Evolutionary conservation across 2,113 vertebrate species (phyloP).

Genomic region (Carollia perspicillata): DNA sequence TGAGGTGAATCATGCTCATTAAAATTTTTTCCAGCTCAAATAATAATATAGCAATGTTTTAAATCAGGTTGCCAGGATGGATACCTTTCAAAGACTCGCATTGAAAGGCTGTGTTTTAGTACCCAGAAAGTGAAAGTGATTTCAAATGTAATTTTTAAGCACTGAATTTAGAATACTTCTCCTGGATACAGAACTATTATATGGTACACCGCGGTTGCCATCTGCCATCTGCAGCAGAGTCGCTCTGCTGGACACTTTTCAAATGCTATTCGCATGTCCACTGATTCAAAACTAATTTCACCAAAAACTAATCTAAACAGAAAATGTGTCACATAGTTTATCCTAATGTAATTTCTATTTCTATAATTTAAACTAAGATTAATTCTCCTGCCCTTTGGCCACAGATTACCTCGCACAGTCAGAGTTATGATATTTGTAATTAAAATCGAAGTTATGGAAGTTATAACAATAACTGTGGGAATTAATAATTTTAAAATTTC

Average conservation of each 20-base stretch:
- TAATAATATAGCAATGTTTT: not conserved
- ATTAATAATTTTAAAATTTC: conserved; percentile 16
- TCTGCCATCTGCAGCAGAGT: not conserved
- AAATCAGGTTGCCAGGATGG: not conserved
- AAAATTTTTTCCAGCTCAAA: not conserved
- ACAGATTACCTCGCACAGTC: not conserved
- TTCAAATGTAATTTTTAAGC: conserved; percentile 33
- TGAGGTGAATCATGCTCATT: not conserved
- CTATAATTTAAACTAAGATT: conserved; percentile 47
- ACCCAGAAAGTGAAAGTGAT: not conserved
- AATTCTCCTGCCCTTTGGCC: conserved; percentile 46
- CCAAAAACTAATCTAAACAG: conserved; percentile 39
- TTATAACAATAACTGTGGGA: not conserved
- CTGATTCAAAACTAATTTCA: conserved; percentile 55
- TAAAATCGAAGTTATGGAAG: conserved; percentile 6
- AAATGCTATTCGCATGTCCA: conserved; percentile 29
- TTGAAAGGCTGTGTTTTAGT: not conserved
- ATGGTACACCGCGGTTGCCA: not conserved
- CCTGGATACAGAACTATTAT: not conserved
- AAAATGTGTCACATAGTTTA: conserved; percentile 17
- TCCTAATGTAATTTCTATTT: conserved; percentile 1
- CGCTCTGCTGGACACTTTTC: not conserved
- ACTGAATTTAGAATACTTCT: conserved; percentile 13
- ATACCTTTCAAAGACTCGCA: not conserved
- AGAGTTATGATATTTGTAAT: conserved; percentile 25